Base-by-base conservation (phyloP, 2,888 invertebrate species). In the Phyllotreta cruciferae region DNA sequence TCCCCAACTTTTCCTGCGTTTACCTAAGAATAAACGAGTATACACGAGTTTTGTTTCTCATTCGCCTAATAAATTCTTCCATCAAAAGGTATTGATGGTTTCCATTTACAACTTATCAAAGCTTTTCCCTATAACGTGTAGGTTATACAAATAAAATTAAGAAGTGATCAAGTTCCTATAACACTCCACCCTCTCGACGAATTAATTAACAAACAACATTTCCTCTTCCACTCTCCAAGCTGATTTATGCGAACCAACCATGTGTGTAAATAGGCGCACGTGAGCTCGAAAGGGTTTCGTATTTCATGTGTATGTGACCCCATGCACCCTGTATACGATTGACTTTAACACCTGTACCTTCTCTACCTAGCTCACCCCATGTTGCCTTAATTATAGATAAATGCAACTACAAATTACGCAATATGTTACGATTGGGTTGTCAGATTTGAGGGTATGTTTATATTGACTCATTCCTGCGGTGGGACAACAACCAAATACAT, bases 371-470 rank as follows among this genome's bases (percentile, higher is more conserved):
- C 49, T 56, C 62, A 66, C 64, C 66, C 69, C 60, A 53, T 39
- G 56, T 60, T 63, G 44, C 66, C 42, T 66, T 70, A 72, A 71
- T 73, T 73, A 73, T 65, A 69, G 68, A 69, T 62, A 62, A 66
- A 70, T 68, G 66, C 65, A 73, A 70, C 72, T 75, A 76, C 76
- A 76, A 76, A 76, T 76, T 76, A 76, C 68, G 64, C 75, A 76
- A 75, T 75, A 75, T 76, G 76, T 75, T 75, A 72, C 70, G 58
- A 66, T 62, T 66, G 56, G 47, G 24, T 14, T 36, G 63, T 62
- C 67, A 67, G 68, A 69, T 68, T 70, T 35, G 44, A 7, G 42
- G 42, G 35, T 44, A 53, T 24, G 42, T 39, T 10, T 1, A 34
- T 44, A 11, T 38, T 42, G 55, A 44, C 55, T 35, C 56, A 44